phyloP scores from a whole-genome alignment of 2,797 vertebrate species.

The Hirundo rustica region DNA sequence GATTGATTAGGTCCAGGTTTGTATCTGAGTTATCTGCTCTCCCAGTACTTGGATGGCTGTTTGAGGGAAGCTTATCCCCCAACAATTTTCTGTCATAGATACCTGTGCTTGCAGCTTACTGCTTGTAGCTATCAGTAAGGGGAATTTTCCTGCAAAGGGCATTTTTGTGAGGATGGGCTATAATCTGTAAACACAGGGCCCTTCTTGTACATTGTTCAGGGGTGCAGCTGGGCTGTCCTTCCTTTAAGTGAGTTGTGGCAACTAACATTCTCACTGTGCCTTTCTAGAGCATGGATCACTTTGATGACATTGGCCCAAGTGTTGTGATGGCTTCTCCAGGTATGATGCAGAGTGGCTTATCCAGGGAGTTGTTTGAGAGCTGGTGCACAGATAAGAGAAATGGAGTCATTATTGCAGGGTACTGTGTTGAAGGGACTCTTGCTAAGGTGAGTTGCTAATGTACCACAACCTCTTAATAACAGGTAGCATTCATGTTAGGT shows the following conservation, averaged over 20 bases:
- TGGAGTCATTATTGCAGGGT: conserved; percentile 95
- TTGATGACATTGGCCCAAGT: conserved; percentile 95
- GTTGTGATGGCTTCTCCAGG: conserved; percentile 97
- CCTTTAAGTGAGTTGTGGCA: rapidly evolving
- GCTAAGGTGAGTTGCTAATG: conserved; percentile 85
- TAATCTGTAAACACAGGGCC: background rate
- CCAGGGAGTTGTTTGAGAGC: conserved; percentile 95
- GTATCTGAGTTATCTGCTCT: background rate
- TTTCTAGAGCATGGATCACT: conserved; percentile 96
- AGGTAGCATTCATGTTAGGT: background rate
- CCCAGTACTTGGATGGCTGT: background rate
- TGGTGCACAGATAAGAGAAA: conserved; percentile 99
- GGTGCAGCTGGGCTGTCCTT: background rate
- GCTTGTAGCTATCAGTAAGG: background rate
- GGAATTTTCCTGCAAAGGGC: background rate
- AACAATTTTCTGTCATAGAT: background rate
- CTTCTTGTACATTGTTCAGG: rapidly evolving
- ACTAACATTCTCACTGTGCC: background rate
- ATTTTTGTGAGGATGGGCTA: background rate
- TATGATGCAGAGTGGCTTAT: conserved; percentile 98
- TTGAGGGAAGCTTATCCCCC: background rate
- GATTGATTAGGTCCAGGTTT: background rate
- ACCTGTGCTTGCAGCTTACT: background rate
- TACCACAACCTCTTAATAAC: background rate
- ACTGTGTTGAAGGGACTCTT: conserved; percentile 95